Conservation (phyloP, 2,888 invertebrate genomes). For the Lasioglossum oenotherae region DNA sequence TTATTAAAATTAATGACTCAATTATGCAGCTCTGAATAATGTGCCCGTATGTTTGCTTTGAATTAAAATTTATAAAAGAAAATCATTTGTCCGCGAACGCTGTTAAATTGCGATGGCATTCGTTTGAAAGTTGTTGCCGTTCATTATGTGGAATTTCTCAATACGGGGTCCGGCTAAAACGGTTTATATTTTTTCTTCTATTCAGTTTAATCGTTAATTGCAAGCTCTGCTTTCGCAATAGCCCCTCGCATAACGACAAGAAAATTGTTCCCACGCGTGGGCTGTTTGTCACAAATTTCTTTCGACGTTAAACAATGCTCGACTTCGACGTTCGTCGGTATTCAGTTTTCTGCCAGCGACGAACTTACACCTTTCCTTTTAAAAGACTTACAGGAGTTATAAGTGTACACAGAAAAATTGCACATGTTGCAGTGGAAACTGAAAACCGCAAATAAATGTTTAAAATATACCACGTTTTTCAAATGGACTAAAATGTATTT, state of each 20-base stretch:
- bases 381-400: not conserved
- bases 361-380: not conserved
- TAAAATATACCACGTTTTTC: no score
- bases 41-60: slow-evolving; percentile 20
- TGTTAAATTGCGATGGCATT: slow-evolving; percentile 18
- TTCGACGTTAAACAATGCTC: not conserved
- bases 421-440: not conserved
- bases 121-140: slow-evolving; percentile 24
- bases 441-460: no score
- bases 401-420: not conserved
- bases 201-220: slow-evolving; percentile 36
- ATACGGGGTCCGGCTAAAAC: not conserved
- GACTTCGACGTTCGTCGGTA: not conserved
- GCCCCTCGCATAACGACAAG: not conserved
- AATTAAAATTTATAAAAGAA: slow-evolving; percentile 6
- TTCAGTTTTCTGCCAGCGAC: not conserved
- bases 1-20: slow-evolving; percentile 34
- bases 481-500: no score
- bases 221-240: not conserved
- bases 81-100: slow-evolving; percentile 9
- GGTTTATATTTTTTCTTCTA: slow-evolving; percentile 20
- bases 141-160: slow-evolving; percentile 28
- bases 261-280: not conserved
- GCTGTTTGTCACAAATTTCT: slow-evolving; percentile 5
- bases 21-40: slow-evolving; percentile 12